These are phyloP conservation scores for Anguilla pacifica DNA, from an alignment of 2,797 vertebrate genomes.

Conservation along the genomic window DNA sequence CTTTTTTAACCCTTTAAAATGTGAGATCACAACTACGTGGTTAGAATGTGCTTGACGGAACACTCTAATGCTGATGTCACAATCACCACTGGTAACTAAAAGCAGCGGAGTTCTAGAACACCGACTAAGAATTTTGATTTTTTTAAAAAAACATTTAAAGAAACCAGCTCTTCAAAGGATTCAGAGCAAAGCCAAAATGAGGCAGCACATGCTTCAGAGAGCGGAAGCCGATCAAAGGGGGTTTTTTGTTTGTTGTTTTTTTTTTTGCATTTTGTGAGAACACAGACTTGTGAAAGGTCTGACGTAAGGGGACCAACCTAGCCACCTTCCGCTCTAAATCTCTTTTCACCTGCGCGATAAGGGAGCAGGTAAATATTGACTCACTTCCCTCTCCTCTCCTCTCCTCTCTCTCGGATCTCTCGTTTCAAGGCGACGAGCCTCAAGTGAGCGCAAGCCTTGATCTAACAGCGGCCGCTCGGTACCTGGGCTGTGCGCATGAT, in stretches of 20 bases:
- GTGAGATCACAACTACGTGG: no score
- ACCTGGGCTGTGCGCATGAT: background rate
- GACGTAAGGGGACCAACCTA: background rate
- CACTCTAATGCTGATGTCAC: no score
- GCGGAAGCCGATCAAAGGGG: background rate
- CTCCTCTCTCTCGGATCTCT: background rate
- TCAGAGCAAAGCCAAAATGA: background rate
- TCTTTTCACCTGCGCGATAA: background rate
- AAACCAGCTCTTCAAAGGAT: no score
- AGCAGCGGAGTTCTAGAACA: no score
- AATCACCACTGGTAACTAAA: no score
- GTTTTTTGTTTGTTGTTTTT: background rate
- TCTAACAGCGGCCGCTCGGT: background rate
- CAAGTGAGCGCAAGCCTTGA: background rate
- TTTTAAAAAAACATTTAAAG: no score
- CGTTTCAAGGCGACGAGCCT: background rate
- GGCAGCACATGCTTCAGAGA: background rate
- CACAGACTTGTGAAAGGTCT: background rate
- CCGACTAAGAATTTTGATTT: no score
- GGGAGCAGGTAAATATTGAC: constrained; percentile 34
- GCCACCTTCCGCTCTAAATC: background rate
- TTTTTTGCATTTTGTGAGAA: background rate
- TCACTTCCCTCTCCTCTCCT: background rate
- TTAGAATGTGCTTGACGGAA: no score
- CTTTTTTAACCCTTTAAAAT: no score